A percentile compares a stretch with the other conserved stretches of the same genome.
phyloP scores from a whole-genome alignment of 2,888 invertebrate species.

The Lampropteryx suffumata region DNA sequence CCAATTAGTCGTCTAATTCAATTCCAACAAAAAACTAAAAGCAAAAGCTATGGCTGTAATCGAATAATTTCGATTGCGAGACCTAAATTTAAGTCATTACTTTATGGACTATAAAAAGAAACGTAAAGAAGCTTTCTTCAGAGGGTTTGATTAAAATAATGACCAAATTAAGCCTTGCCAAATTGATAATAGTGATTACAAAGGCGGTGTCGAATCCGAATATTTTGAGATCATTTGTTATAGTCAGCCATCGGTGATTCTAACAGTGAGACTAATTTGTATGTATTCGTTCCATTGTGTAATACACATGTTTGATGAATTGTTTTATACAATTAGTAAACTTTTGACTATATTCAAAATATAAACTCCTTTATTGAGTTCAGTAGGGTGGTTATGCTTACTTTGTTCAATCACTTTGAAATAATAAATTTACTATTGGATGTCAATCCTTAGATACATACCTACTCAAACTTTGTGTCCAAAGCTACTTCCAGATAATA shows the following conservation, averaged over 20 bases:
- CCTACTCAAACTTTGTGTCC: no score
- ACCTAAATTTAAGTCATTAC: slow-evolving; percentile 33
- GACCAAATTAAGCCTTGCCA: slow-evolving; percentile 71
- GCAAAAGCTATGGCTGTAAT: slow-evolving; percentile 27
- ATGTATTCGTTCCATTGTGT: slow-evolving; percentile 24
- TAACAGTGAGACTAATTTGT: slow-evolving; percentile 68
- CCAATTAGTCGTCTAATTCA: slow-evolving; percentile 29
- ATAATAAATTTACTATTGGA: no score
- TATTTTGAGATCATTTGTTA: slow-evolving; percentile 74
- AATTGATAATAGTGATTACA: slow-evolving; percentile 77
- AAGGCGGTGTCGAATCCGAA: slow-evolving; percentile 54
- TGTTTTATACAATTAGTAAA: not conserved
- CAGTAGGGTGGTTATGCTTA: no score
- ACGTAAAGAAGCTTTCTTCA: slow-evolving; percentile 36
- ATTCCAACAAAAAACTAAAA: slow-evolving; percentile 29
- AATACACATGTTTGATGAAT: slow-evolving; percentile 1
- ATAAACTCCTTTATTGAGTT: no score
- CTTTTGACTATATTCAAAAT: not conserved
- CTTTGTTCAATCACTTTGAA: no score
- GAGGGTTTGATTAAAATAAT: slow-evolving; percentile 48
- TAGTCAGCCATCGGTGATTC: slow-evolving; percentile 39
- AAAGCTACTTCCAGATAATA: no score
- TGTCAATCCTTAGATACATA: no score
- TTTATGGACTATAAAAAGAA: slow-evolving; percentile 31
- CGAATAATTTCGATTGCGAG: slow-evolving; percentile 31